Evolutionary conservation across 2,113 vertebrate genomes (phyloP), one percentile per base, ranked within the genome.

Genomic region (Lontra canadensis): DNA sequence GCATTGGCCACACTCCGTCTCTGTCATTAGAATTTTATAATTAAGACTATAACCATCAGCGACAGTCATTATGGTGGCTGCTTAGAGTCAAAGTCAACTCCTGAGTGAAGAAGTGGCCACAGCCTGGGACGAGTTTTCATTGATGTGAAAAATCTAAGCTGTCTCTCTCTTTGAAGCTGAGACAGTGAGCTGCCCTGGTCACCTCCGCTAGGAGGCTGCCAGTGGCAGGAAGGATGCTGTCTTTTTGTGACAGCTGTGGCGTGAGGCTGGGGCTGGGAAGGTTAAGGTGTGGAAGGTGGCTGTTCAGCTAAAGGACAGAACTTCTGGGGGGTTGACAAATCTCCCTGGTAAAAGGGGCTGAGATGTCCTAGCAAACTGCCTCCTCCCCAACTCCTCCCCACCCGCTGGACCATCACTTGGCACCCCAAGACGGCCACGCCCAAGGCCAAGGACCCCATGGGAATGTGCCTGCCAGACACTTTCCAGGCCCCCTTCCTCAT

Each of bases 11-110:
- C 57, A 55, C 47, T 63, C 25, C 13, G 9, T 81, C 86, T 92
- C 92, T 95, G 76, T 95, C 76, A 96, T 92, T 95, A 95, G 80
- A 36, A 36, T 67, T 89, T 94, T 96, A 96, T 92, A 95, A 69
- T 49, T 88, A 81, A 92, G 71, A 80, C 94, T 92, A 23, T 44
- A 95, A 94, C 88, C 34, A 26, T 31, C 76, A 55, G 96, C 25
- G 49, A 78, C 71, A 61, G 94, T 96, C 87, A 96, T 98, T 98
- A 96, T 7, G 87, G 80, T 4, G 21, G 61, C 80, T 69, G 73
- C 71, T 61, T 57, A 47, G 90, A 85, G 78, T 44, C 25, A 20
- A 65, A 71, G 87, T 47, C 80, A 85, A 25, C 52, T 18, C 31
- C 63, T 10, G 34, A 29, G 21, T 80, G 57, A 59, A 76, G 94